phyloP scores from a whole-genome alignment of 2,797 vertebrate species.

The Urophycis tenuis region DNA sequence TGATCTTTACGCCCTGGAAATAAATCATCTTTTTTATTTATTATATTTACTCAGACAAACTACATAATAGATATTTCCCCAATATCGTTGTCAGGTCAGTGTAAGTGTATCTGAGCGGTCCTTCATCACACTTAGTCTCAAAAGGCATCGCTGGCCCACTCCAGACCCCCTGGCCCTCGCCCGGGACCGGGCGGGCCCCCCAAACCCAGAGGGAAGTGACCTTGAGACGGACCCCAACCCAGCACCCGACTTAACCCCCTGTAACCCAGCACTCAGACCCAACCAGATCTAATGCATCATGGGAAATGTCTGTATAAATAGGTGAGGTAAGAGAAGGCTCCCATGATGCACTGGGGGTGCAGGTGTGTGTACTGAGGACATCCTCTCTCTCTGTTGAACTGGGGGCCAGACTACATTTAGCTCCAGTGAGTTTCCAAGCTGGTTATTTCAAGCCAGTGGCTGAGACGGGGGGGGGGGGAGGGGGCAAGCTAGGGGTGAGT shows the following conservation, averaged over 20 bases:
- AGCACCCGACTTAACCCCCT: not conserved
- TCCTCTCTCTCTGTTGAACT: not conserved
- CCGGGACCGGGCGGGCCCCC: not conserved
- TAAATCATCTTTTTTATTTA: not conserved
- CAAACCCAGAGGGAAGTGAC: not conserved
- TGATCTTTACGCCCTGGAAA: constrained; percentile 2
- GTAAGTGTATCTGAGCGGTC: not conserved
- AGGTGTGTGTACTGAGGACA: not conserved
- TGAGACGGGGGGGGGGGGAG: not conserved
- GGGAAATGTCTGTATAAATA: not conserved
- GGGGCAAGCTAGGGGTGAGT: not conserved
- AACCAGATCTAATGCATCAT: not conserved
- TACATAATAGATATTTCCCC: not conserved
- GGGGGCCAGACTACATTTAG: not conserved
- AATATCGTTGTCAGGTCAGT: not conserved
- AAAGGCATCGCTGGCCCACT: not conserved
- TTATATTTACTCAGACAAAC: not conserved
- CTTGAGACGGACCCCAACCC: not conserved
- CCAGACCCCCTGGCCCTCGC: not conserved
- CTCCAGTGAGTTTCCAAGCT: not conserved
- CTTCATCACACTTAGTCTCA: constrained; percentile 1
- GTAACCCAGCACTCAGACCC: not conserved
- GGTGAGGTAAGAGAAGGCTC: no score
- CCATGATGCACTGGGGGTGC: not conserved
- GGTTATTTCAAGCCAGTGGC: not conserved